A percentile compares a stretch with the other conserved stretches of the same genome.
These are phyloP conservation scores for Centrocercus urophasianus DNA, from an alignment of 2,113 vertebrate genomes.

Conservation along the genomic window DNA sequence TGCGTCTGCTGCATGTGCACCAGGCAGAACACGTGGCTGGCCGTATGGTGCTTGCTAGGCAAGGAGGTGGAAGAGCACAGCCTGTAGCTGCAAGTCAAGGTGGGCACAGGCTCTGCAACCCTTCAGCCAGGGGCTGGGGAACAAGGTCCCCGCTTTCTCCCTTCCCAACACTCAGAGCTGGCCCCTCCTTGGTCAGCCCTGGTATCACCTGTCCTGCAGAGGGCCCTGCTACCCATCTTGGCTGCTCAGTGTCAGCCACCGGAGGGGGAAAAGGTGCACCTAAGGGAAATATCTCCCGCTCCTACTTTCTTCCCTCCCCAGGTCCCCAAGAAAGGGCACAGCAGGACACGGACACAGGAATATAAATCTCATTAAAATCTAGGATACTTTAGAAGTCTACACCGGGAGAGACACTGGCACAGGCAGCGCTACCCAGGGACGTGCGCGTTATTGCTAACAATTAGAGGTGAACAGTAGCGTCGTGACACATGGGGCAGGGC, in stretches of 20 bases:
- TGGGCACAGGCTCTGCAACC: neutral
- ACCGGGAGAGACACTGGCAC: conserved; percentile 67
- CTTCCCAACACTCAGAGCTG: neutral
- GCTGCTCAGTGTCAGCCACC: neutral
- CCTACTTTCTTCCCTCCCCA: neutral
- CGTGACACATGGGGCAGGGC: conserved; percentile 44
- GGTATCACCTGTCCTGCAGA: neutral
- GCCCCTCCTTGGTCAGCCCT: neutral
- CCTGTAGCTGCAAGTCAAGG: conserved; percentile 66
- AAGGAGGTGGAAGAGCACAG: conserved; percentile 80
- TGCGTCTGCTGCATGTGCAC: conserved; percentile 53
- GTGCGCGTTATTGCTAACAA: conserved; percentile 67
- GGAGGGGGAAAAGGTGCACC: neutral
- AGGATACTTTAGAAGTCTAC: conserved; percentile 81
- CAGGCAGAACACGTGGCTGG: conserved; percentile 77
- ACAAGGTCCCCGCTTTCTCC: neutral
- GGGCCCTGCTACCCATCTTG: neutral
- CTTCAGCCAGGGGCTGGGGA: neutral
- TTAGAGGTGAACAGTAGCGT: conserved; percentile 57
- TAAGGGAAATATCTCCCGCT: too few relatives aligned
- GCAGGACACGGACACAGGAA: conserved; percentile 71
- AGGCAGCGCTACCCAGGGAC: conserved; percentile 57
- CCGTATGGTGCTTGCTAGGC: conserved; percentile 81
- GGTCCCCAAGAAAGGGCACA: conserved; percentile 64
- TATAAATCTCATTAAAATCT: conserved; percentile 87